These are phyloP conservation scores for Syrmaticus mikado DNA, from an alignment of 2,113 vertebrate species.

Conservation along the genomic window DNA sequence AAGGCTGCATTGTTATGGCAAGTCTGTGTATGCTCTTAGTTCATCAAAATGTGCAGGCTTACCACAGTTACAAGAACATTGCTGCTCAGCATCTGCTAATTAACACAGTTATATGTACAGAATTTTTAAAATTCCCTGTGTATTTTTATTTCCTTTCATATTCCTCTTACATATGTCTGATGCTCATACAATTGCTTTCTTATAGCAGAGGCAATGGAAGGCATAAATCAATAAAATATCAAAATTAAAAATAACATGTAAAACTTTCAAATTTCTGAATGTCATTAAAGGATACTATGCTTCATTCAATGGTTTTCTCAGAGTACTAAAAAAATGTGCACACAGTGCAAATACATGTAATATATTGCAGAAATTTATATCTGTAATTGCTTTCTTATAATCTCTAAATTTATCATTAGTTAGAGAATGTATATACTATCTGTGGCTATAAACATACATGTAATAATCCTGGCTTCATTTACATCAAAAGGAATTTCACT, in stretches of 20 bases:
- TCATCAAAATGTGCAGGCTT: neutral
- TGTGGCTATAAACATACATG: neutral
- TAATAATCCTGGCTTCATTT: neutral
- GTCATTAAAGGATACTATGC: neutral
- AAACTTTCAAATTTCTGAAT: neutral
- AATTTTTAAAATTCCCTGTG: neutral
- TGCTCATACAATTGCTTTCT: neutral
- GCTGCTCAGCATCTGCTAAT: neutral
- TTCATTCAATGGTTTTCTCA: neutral
- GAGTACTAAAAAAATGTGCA: neutral
- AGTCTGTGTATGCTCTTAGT: neutral
- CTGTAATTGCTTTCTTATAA: neutral
- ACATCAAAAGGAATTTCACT: neutral
- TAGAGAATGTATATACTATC: neutral
- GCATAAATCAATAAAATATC: neutral
- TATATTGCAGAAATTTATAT: neutral
- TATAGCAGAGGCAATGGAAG: neutral
- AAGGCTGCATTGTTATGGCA: too few species aligned
- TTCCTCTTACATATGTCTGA: neutral
- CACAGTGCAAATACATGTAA: neutral
- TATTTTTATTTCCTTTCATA: neutral
- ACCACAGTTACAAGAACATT: neutral
- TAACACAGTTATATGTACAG: neutral
- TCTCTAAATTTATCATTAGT: neutral
- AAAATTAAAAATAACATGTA: neutral